Conservation (phyloP, 2,113 vertebrate species). For the Orientallactaga bullata region DNA sequence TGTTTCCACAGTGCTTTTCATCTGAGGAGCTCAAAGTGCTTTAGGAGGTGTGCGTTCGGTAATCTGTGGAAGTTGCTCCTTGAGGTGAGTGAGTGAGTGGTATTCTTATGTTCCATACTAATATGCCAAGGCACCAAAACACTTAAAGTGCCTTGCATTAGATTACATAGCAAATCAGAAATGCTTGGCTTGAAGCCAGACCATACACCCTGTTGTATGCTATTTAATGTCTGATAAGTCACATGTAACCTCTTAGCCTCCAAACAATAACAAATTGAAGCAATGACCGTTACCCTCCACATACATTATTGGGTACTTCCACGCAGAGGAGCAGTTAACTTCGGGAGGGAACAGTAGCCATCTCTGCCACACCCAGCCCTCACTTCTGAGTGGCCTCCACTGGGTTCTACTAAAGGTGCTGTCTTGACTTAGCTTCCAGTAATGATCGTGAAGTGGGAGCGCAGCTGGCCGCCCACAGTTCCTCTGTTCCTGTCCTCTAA, state of each 20-base stretch:
- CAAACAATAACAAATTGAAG: constrained; percentile 15
- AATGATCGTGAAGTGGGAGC: neutral
- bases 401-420: constrained; percentile 62
- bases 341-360: neutral
- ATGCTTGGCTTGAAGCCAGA: constrained; percentile 27
- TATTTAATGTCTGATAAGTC: constrained; percentile 14
- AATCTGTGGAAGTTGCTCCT: neutral
- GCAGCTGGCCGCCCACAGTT: neutral
- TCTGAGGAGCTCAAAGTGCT: constrained; percentile 75
- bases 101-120: neutral
- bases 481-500: neutral
- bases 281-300: neutral
- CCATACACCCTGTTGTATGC: neutral
- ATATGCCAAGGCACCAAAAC: constrained; percentile 58
- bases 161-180: constrained; percentile 10
- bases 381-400: constrained; percentile 3
- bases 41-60: neutral
- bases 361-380: constrained; percentile 17
- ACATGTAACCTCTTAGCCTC: constrained; percentile 32
- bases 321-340: neutral
- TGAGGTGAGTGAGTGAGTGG: constrained; percentile 52
- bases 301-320: neutral
- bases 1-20: constrained; percentile 68
- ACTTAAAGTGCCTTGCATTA: constrained; percentile 59
- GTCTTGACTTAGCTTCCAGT: constrained; percentile 20